Evolutionary conservation across 53 echinoderm and acorn worm genomes (phyloP).

Genomic region (Echinometra lucunter): DNA sequence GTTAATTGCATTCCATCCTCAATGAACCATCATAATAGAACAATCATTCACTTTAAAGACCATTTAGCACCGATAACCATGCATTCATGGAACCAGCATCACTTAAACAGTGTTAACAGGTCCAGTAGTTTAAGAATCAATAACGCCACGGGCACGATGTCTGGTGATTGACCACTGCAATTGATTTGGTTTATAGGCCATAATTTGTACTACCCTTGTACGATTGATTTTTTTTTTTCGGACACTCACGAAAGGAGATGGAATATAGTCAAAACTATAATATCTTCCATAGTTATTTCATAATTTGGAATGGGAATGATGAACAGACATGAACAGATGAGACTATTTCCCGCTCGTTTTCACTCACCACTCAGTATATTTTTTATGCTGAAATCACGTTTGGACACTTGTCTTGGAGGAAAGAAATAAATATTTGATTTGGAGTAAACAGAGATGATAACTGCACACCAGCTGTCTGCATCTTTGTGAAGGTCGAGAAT

Average conservation of each 20-base stretch:
- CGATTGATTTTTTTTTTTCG: neutral
- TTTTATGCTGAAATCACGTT: too few species aligned
- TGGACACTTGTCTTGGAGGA: neutral
- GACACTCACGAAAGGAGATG: neutral
- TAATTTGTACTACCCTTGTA: too few species aligned
- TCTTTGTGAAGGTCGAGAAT: neutral
- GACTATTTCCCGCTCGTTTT: too few species aligned
- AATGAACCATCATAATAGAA: neutral
- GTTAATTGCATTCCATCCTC: conserved; percentile 36
- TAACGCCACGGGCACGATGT: neutral
- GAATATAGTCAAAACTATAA: neutral
- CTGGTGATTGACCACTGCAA: neutral
- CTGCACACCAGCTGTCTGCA: too few species aligned
- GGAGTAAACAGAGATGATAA: neutral
- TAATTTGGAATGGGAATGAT: too few species aligned
- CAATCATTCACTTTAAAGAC: conserved; percentile 28
- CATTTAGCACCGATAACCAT: conserved; percentile 22
- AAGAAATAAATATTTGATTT: neutral
- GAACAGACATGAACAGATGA: neutral
- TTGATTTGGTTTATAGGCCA: neutral
- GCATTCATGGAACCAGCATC: neutral
- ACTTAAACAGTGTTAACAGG: neutral
- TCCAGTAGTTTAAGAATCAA: neutral
- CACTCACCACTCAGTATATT: too few species aligned
- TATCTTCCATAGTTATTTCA: neutral